Base-by-base conservation (phyloP, 2,888 invertebrate species). In the Dasysyrphus albostriatus region DNA sequence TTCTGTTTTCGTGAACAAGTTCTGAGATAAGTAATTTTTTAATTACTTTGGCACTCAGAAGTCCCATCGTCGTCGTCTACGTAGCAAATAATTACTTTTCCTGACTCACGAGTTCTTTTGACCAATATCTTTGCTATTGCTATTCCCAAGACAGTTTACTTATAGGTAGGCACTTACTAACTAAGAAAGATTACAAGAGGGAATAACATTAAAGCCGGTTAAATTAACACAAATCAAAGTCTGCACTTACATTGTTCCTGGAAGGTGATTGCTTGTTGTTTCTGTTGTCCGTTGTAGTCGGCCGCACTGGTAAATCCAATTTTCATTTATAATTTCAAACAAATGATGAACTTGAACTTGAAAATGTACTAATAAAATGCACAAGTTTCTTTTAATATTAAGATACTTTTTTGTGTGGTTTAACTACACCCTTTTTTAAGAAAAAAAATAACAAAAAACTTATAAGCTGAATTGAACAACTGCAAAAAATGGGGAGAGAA, bases 271-370 rank as follows among this genome's bases (percentile, higher is more conserved):
- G 29, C 32, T 47, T 72, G 39, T 54, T 59, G 42, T 63, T 29
- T 34, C 65, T 32, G 72, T 51, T 44, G 14, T 69, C 32, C 24
- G 67, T 42, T 39, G 61, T 42, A 39, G 19, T 34, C 67, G 34
- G 67, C 16, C 49, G n/a, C 85, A 77, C 85, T 78, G 77, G 73
- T 82, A 82, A 85, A 82, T 85, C 85, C 85, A 85, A 85, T 78
- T 85, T 73, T 74, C 16, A 58, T 63, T 74, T 82, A 54, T 69
- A 16, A 34, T 2, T 19, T 44, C 10, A n/a, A n/a, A n/a, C 4
- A 59, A 49, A 54, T 42, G 16, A 7, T 54, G 29, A 70, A 67
- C 44, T 77, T 70, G 34, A 39, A 19, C 19, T 59, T 73, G 24
- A 34, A 59, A 73, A n/a, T 44, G 12, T 14, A 49, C 19, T 14